Base-by-base conservation (phyloP, 2,113 vertebrate species). In the Benitochromis conjunctus region DNA sequence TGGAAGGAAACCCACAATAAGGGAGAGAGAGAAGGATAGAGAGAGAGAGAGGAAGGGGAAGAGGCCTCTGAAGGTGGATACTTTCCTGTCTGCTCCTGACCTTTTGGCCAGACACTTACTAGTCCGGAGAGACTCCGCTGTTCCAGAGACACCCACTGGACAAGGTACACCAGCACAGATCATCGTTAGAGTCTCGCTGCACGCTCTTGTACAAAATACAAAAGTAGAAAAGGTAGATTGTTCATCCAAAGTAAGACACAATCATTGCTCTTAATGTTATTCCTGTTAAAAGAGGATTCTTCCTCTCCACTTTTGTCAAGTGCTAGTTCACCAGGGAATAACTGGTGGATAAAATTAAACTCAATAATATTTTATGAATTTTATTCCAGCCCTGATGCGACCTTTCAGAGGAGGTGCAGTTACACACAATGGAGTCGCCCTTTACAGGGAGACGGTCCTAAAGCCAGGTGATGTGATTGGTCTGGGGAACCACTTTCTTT, bases 381-480 rank as follows among this genome's bases (percentile, higher is more conserved):
- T 41, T 12, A 34, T 87, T 13, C 79, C 92, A 55, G 97, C 97
- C 82, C 87, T 97, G 81, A 95, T 97, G 88, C 96, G 97, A 51
- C 97, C 98, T 24, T 97, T 97, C 82, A 96, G 97, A 83, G 97
- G 98, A 12, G 97, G 97, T 3, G 95, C 93, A 3, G 97, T 98
- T 84, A 98, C 97, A 58, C 97, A 97, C 95, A 98, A 98, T 6
- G 98, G 98, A 36, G 94, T 93, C 43, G 95, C 96, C 2, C 91
- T 98, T 31, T 96, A 97, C 92, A 95, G 98, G 34, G 97, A 98
- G 94, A 94, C 97, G 0, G 95, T 96, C 88, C 92, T 98, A 29
- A 97, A 95, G 77, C 96, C 97, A 0, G 98, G 98, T 16, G 98
- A 98, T 91, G 95, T 98, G 90, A 95, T 98, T 71, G 98, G 97